These are phyloP conservation scores for Sarcoramphus papa DNA, from an alignment of 2,797 vertebrate species.

Conservation along the genomic window DNA sequence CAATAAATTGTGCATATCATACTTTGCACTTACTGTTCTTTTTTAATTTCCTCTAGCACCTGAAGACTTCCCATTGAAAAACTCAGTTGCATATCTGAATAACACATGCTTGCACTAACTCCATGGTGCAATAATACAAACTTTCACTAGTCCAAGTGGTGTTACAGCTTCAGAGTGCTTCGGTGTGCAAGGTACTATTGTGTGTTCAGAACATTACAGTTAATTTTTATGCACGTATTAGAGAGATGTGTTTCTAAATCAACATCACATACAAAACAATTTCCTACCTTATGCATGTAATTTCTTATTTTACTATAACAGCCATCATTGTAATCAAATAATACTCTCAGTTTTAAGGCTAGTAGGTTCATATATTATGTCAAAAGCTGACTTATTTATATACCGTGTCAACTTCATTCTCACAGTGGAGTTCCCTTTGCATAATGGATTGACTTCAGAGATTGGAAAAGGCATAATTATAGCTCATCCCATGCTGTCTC, in stretches of 20 bases:
- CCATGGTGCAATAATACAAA: neutral
- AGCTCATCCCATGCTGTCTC: neutral
- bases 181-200: fast-evolving
- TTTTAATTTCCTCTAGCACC: neutral
- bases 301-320: neutral
- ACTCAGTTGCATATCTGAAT: neutral
- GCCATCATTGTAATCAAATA: neutral
- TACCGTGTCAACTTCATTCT: neutral
- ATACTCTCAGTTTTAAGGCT: neutral
- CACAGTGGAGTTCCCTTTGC: neutral
- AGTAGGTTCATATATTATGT: neutral
- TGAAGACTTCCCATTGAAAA: neutral
- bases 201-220: neutral
- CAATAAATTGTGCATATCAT: neutral
- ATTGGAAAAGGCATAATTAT: neutral
- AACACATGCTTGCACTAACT: neutral
- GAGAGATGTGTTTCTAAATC: neutral
- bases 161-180: neutral
- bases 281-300: neutral
- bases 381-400: neutral
- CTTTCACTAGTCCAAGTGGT: neutral
- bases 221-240: neutral
- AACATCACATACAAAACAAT: neutral
- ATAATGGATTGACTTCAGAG: neutral
- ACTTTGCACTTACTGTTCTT: neutral